Evolutionary conservation across 1,140 invertebrate species (phyloP).

Genomic region (Delia radicum): DNA sequence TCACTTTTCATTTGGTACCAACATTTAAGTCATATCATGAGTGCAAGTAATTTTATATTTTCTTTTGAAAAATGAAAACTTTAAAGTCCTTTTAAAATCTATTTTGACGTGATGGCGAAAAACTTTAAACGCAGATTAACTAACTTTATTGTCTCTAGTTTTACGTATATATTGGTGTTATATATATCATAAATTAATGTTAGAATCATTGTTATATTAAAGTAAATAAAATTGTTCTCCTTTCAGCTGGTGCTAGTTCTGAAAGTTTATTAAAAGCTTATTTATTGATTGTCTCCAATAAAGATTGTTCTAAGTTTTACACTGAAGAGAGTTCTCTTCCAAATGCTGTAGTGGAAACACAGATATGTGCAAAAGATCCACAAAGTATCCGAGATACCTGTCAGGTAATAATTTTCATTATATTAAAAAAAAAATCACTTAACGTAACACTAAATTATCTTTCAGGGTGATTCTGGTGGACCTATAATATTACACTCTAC

Average conservation of each 20-base stretch:
- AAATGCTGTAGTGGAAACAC: conserved; percentile 27
- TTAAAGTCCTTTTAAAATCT: no score
- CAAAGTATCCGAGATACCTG: conserved; percentile 28
- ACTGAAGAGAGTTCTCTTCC: background rate
- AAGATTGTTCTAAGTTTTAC: conserved; percentile 21
- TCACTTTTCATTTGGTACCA: no score
- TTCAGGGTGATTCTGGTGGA: conserved; percentile 34
- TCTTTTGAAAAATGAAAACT: no score
- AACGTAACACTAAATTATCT: no score
- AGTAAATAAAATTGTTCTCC: background rate
- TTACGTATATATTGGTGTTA: no score
- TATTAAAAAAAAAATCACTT: no score
- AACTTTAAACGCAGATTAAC: no score
- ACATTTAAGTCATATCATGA: no score
- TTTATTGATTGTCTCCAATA: conserved; percentile 12
- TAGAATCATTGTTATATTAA: no score
- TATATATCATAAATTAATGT: background rate
- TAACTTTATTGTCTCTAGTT: no score
- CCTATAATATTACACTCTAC: conserved; percentile 16
- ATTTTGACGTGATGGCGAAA: no score
- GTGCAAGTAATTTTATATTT: no score
- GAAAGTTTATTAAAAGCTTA: conserved; percentile 26
- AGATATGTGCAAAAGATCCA: conserved; percentile 32
- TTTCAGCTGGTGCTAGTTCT: conserved; percentile 21
- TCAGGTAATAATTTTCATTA: conserved; percentile 18